These are phyloP conservation scores for Taeniopygia guttata DNA, from an alignment of 2,797 vertebrate species.

Conservation along the genomic window DNA sequence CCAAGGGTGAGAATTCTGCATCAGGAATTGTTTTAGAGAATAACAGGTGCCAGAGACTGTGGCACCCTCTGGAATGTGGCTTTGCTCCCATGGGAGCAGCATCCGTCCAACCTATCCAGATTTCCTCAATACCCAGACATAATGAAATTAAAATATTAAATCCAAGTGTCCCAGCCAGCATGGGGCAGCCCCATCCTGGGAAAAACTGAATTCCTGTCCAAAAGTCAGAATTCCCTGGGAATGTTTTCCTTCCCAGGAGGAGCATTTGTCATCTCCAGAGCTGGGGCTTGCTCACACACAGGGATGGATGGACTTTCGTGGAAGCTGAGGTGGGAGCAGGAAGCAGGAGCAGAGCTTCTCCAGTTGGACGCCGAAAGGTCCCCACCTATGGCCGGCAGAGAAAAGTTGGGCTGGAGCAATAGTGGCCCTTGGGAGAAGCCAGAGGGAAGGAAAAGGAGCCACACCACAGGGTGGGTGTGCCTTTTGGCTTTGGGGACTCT, in stretches of 20 bases:
- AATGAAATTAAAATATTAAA: fast-evolving
- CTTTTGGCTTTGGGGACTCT: no score
- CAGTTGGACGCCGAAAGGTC: fast-evolving
- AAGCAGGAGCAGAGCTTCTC: background rate
- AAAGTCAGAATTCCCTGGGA: background rate
- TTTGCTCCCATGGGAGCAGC: background rate
- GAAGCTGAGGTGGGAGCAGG: background rate
- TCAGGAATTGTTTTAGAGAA: fast-evolving
- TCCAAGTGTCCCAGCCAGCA: background rate
- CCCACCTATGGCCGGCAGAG: fast-evolving
- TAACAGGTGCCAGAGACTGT: no score
- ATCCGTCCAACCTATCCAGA: fast-evolving
- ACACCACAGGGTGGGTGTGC: fast-evolving
- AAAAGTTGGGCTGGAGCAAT: background rate
- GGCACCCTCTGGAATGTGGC: background rate
- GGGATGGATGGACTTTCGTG: background rate
- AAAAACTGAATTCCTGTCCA: fast-evolving
- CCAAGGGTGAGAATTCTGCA: background rate
- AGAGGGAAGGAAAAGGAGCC: background rate
- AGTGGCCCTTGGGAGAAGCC: fast-evolving
- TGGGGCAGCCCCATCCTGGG: background rate
- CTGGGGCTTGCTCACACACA: background rate
- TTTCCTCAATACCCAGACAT: background rate
- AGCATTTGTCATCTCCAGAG: background rate
- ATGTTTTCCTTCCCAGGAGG: background rate